phyloP scores from a whole-genome alignment of 2,113 vertebrate species.

The Lanius collurio region DNA sequence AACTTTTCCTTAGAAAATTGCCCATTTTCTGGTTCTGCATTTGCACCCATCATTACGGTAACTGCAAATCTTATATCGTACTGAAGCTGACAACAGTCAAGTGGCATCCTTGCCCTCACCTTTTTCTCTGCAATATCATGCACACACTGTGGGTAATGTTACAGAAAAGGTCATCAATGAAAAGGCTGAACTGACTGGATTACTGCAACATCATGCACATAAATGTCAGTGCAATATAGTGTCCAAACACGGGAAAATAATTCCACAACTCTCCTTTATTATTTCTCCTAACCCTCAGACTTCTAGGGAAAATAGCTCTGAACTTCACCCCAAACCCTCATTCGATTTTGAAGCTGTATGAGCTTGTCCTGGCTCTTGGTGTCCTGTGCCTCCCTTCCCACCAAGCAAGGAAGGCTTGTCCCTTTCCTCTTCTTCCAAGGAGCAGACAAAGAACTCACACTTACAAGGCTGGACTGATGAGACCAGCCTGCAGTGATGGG shows the following conservation, averaged over 20 bases:
- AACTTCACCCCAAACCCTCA: background rate
- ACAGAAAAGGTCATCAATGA: conserved; percentile 3
- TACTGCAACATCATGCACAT: background rate
- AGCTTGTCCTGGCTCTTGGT: background rate
- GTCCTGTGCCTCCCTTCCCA: background rate
- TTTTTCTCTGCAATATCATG: background rate
- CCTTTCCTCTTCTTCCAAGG: background rate
- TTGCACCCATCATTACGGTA: background rate
- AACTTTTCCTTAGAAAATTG: background rate
- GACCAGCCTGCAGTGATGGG: background rate
- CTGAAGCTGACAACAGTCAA: background rate
- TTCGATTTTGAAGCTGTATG: background rate
- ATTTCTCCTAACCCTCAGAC: background rate
- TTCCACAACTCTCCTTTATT: background rate
- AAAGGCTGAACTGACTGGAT: background rate
- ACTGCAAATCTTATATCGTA: background rate
- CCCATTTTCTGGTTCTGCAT: background rate
- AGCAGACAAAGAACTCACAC: background rate
- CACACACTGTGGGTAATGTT: background rate
- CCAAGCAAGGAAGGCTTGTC: accelerated
- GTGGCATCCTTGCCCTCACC: background rate
- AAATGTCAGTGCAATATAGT: background rate
- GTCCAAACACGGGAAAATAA: background rate
- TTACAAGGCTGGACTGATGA: background rate
- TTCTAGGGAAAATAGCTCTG: background rate